These are phyloP conservation scores for Eupithecia tripunctaria DNA, from an alignment of 2,888 invertebrate species.

Conservation along the genomic window DNA sequence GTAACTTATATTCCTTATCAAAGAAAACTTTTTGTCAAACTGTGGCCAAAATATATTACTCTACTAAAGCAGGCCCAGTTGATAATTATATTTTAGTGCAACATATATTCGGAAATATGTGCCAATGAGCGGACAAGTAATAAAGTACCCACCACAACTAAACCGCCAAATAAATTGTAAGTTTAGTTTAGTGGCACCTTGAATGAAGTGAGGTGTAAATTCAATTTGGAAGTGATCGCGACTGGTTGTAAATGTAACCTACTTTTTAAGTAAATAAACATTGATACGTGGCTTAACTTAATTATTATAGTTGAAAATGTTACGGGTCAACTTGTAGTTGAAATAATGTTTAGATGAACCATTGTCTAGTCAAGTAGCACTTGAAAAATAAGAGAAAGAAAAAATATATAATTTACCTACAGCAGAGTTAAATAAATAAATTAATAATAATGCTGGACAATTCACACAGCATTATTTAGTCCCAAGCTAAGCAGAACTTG, in stretches of 20 bases:
- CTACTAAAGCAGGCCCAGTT: background rate
- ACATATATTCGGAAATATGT: background rate
- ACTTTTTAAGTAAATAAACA: constrained; percentile 15
- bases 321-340: background rate
- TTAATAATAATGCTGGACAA: too few species aligned
- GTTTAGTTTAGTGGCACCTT: constrained; percentile 28
- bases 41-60: background rate
- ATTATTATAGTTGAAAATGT: background rate
- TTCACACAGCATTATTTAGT: too few species aligned
- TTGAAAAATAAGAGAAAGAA: too few species aligned
- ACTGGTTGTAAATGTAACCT: constrained; percentile 8
- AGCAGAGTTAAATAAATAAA: too few species aligned
- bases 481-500: too few species aligned
- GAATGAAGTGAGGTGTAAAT: constrained; percentile 23
- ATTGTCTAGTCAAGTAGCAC: background rate
- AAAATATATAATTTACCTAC: too few species aligned
- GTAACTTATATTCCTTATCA: background rate
- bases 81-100: background rate
- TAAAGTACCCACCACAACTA: background rate
- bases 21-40: background rate
- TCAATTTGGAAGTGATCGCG: constrained; percentile 18
- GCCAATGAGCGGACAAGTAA: background rate
- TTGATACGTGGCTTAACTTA: background rate
- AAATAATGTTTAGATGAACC: background rate
- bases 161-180: constrained; percentile 21